These are phyloP conservation scores for Epicauta chinensis DNA, from an alignment of 1,140 invertebrate genomes.

Conservation along the genomic window DNA sequence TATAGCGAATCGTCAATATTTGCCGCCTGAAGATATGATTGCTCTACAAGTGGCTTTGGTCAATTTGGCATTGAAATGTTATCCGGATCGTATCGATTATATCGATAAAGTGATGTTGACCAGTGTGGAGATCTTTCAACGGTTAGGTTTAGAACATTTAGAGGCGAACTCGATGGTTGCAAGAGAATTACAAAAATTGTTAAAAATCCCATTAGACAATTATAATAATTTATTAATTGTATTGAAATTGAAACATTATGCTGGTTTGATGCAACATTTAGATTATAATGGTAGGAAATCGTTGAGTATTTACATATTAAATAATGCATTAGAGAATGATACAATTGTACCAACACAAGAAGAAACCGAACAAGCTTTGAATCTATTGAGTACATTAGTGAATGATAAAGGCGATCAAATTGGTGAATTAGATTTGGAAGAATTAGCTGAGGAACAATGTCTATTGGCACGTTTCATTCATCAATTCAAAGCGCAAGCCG, in stretches of 20 bases:
- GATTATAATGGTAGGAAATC: slow-evolving; percentile 85
- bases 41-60: slow-evolving; percentile 92
- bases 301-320: slow-evolving; percentile 81
- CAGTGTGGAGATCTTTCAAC: slow-evolving; percentile 59
- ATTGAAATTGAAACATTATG: slow-evolving; percentile 76
- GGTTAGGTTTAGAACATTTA: slow-evolving; percentile 48
- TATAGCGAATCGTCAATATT: slow-evolving; percentile 85
- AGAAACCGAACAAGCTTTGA: slow-evolving; percentile 47
- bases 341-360: slow-evolving; percentile 85
- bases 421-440: slow-evolving; percentile 77
- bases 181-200: slow-evolving; percentile 84
- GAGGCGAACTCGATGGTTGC: slow-evolving; percentile 79
- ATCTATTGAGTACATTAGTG: slow-evolving; percentile 74
- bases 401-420: slow-evolving; percentile 76
- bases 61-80: slow-evolving; percentile 94
- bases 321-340: slow-evolving; percentile 83
- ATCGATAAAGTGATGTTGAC: slow-evolving; percentile 93
- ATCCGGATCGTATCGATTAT: slow-evolving; percentile 89
- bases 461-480: slow-evolving; percentile 86
- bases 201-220: slow-evolving; percentile 91
- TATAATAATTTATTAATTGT: slow-evolving; percentile 91
- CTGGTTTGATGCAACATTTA: slow-evolving; percentile 78
- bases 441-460: slow-evolving; percentile 95
- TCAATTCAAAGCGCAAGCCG: slow-evolving; percentile 75
- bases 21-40: slow-evolving; percentile 94